A percentile compares a stretch with the other conserved stretches of the same genome.
These are phyloP conservation scores for Hetaerina americana DNA, from an alignment of 1,140 invertebrate genomes.

Conservation along the genomic window DNA sequence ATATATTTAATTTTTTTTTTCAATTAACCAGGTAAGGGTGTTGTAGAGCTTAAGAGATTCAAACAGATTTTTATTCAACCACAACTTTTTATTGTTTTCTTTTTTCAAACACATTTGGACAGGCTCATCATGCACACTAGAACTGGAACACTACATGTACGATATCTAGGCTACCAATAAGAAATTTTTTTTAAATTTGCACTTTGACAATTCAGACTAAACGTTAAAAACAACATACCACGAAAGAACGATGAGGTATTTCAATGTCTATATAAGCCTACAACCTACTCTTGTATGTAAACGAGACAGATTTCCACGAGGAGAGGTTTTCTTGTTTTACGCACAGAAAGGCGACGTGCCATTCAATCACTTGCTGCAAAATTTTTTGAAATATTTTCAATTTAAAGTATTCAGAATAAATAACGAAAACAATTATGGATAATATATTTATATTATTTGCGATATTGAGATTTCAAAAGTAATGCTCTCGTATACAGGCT, in stretches of 20 bases:
- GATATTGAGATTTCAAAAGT: neutral
- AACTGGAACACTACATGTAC: neutral
- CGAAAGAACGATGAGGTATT: neutral
- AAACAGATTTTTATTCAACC: neutral
- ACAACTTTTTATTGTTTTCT: conserved; percentile 1
- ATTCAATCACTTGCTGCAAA: neutral
- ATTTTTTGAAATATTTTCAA: no score
- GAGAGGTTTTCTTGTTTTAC: neutral
- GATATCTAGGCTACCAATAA: neutral
- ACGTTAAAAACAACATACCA: neutral
- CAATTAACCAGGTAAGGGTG: neutral
- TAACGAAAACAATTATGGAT: neutral
- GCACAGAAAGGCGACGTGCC: neutral
- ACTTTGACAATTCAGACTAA: neutral
- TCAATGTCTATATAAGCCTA: neutral
- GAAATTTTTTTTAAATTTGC: conserved; percentile 1
- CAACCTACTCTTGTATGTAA: neutral
- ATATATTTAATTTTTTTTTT: no score
- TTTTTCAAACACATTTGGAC: neutral
- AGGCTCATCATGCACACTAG: neutral
- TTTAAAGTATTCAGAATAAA: neutral
- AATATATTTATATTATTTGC: neutral
- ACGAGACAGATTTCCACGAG: neutral
- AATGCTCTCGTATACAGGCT: neutral
- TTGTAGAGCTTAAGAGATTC: neutral